phyloP scores from a whole-genome alignment of 2,797 vertebrate species.

The Tiaroga cobitis region DNA sequence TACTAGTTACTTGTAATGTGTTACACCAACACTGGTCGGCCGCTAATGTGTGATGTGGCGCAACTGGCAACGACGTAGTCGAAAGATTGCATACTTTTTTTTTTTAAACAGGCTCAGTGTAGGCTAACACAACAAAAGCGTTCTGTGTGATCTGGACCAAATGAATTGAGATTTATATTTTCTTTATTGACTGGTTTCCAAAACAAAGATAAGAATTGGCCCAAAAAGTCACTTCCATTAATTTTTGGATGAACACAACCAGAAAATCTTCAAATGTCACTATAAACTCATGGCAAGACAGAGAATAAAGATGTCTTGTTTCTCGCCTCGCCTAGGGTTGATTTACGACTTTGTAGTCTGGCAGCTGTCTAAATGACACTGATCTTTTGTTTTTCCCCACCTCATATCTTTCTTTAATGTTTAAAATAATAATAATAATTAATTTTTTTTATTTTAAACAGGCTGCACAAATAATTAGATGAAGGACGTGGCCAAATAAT shows the following conservation, averaged over 20 bases:
- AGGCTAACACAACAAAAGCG: background rate
- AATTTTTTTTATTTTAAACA: background rate
- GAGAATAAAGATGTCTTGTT: slow-evolving; percentile 29
- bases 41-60: background rate
- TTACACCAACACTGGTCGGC: too few species aligned
- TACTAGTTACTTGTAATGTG: too few species aligned
- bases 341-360: slow-evolving; percentile 44
- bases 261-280: slow-evolving; percentile 53
- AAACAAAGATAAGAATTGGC: slow-evolving; percentile 37
- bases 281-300: slow-evolving; percentile 8
- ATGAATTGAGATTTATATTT: background rate
- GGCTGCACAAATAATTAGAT: background rate
- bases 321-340: slow-evolving; percentile 11
- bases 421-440: background rate
- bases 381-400: background rate
- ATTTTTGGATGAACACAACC: slow-evolving; percentile 54
- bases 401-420: background rate
- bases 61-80: background rate
- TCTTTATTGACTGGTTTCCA: background rate
- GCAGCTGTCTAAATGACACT: background rate
- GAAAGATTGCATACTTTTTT: background rate
- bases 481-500: background rate
- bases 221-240: slow-evolving; percentile 53
- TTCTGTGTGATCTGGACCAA: background rate
- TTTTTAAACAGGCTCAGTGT: background rate